These are phyloP conservation scores for Troides oblongomaculatus DNA, from an alignment of 2,888 invertebrate genomes.

Conservation along the genomic window DNA sequence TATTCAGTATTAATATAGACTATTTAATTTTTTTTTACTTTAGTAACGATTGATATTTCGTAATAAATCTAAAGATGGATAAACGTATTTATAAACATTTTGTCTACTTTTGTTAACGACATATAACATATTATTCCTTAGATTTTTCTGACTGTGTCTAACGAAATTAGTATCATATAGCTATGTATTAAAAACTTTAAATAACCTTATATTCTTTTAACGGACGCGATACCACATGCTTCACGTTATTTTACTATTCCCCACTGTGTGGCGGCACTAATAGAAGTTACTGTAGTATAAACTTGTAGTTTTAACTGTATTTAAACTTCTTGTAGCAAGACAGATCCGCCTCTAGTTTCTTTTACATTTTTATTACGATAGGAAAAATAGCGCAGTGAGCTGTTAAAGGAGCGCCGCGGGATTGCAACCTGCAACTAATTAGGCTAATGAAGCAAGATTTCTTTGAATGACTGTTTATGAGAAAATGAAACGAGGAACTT, in stretches of 20 bases:
- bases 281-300: background rate
- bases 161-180: background rate
- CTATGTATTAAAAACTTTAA: background rate
- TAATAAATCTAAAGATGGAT: no score
- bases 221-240: background rate
- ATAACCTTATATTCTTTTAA: background rate
- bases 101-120: no score
- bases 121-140: background rate
- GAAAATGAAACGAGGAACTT: background rate
- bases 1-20: no score
- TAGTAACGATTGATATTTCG: no score
- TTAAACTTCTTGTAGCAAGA: background rate
- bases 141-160: background rate
- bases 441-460: slow-evolving; percentile 15
- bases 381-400: background rate
- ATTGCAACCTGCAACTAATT: slow-evolving; percentile 14
- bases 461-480: slow-evolving; percentile 1
- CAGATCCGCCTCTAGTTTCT: background rate
- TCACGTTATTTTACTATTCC: background rate
- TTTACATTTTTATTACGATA: background rate
- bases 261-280: background rate
- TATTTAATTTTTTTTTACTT: no score
- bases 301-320: background rate
- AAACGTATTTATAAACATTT: no score
- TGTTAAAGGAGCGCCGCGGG: background rate